Percentiles rank a stretch among this genome's conserved stretches.
Conservation (phyloP, 2,797 vertebrate species). For the Pelodytes ibericus region DNA sequence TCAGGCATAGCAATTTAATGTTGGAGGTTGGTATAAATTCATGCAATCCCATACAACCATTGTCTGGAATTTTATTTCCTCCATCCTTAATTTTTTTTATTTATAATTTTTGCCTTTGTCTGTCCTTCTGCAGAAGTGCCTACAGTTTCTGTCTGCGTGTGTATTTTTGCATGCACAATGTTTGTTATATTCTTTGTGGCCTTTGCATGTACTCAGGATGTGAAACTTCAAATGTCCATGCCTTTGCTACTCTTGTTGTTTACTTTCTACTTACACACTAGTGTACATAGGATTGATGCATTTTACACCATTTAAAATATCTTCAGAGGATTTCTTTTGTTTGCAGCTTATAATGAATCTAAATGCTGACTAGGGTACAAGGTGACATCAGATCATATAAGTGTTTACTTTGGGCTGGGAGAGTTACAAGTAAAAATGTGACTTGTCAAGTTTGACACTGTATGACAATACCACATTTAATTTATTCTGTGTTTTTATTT, state of each 20-base stretch:
- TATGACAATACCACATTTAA: no score
- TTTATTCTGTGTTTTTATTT: no score
- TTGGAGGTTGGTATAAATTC: conserved; percentile 98
- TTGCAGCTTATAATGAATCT: no score
- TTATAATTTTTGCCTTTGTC: conserved; percentile 30
- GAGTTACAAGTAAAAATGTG: no score
- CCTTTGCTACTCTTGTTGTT: neutral
- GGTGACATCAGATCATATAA: no score
- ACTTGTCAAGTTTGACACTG: no score
- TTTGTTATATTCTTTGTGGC: conserved; percentile 1
- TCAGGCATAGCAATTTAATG: conserved; percentile 99
- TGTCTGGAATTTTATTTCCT: conserved; percentile 71
- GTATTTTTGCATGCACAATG: conserved; percentile 24
- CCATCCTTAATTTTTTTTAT: conserved; percentile 18
- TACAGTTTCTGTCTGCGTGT: conserved; percentile 16
- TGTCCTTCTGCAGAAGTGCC: conserved; percentile 22
- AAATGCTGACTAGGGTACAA: no score
- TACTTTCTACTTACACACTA: neutral
- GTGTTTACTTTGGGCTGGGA: no score
- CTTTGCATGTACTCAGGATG: conserved; percentile 24
- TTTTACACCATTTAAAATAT: no score
- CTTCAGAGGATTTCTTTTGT: no score
- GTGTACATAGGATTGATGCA: neutral
- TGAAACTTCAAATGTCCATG: neutral
- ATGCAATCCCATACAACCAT: conserved; percentile 67